Percentiles rank a stretch among this genome's conserved stretches.
These are phyloP conservation scores for Caracal caracal DNA, from an alignment of 2,113 vertebrate genomes.

Conservation along the genomic window DNA sequence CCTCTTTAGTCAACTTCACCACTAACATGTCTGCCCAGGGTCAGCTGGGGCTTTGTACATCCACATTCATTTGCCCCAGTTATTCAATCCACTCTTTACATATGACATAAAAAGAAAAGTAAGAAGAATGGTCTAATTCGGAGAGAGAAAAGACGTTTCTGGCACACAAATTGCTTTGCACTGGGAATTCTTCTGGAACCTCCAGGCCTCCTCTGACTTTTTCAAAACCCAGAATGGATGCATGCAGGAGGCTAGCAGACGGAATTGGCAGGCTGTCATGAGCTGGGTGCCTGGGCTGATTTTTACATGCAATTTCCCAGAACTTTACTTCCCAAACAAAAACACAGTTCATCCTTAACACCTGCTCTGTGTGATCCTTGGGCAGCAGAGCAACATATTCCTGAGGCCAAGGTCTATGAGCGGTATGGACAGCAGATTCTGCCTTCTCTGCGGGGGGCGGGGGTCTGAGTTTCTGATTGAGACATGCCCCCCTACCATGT, in stretches of 20 bases:
- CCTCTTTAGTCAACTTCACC: neutral
- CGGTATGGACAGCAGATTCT: rapidly evolving
- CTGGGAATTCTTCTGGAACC: slow-evolving; percentile 1
- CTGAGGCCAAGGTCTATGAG: neutral
- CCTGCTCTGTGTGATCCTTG: neutral
- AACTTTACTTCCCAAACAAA: neutral
- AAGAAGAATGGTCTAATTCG: neutral
- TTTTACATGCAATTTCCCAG: neutral
- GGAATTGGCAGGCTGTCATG: neutral
- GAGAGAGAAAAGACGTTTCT: neutral
- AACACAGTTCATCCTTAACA: neutral
- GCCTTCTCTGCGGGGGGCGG: neutral
- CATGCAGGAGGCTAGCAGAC: neutral
- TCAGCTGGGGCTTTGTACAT: neutral
- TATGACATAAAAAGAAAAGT: neutral
- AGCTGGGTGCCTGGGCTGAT: neutral
- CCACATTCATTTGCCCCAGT: neutral
- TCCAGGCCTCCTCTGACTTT: neutral
- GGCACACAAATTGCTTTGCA: neutral
- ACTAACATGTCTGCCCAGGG: neutral
- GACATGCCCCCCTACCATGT: too few relatives aligned
- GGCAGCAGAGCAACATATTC: neutral
- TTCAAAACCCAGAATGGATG: neutral
- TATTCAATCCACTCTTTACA: neutral
- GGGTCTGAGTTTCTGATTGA: neutral